Evolutionary conservation across 2,113 vertebrate genomes (phyloP).

Genomic region (Actenoides lindsayi): DNA sequence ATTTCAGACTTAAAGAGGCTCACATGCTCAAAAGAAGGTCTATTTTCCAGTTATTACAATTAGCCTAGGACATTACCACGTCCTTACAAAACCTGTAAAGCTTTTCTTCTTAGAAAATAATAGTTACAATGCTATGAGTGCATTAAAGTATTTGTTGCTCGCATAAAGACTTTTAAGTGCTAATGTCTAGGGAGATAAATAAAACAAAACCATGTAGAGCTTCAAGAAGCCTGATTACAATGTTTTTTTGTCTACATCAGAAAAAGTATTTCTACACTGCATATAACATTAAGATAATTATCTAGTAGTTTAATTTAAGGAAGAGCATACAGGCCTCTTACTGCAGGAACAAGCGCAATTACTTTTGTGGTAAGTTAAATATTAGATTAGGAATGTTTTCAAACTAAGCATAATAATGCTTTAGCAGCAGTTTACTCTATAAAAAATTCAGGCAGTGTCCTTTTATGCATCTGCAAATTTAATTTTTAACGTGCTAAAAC

Average conservation of each 20-base stretch:
- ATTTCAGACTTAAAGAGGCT: background rate
- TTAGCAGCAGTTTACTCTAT: background rate
- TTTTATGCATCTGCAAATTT: conserved; percentile 14
- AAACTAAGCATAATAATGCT: conserved; percentile 42
- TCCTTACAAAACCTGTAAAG: background rate
- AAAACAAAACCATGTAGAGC: background rate
- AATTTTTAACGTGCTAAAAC: background rate
- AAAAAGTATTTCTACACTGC: conserved; percentile 8
- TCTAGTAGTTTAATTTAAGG: conserved; percentile 40
- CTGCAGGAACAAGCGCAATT: conserved; percentile 35
- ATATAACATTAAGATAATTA: conserved; percentile 53
- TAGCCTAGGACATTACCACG: background rate
- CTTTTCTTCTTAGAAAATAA: background rate
- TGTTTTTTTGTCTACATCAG: background rate
- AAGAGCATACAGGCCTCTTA: conserved; percentile 2
- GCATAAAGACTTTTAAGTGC: conserved; percentile 10
- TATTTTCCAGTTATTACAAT: background rate
- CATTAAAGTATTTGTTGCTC: background rate
- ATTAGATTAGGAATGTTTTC: conserved; percentile 57
- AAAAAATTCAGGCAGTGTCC: conserved; percentile 6
- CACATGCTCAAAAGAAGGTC: background rate
- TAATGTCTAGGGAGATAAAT: background rate
- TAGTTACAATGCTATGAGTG: background rate
- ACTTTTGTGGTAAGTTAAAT: conserved; percentile 33
- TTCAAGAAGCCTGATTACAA: conserved; percentile 16